Evolutionary conservation across 2,888 invertebrate species (phyloP).

Genomic region (Osmoderma eremita): DNA sequence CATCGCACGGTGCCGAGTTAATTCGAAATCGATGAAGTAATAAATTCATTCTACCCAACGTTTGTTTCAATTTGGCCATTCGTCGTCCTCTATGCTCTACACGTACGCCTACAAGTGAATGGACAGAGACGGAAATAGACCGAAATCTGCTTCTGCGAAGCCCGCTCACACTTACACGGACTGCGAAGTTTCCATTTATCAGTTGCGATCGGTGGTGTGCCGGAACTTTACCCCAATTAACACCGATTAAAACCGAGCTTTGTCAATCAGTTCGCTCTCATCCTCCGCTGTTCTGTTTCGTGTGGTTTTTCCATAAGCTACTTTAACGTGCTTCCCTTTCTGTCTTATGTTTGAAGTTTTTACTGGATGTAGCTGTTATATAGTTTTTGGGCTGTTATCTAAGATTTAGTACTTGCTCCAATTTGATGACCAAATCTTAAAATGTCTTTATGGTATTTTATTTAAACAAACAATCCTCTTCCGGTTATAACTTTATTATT

Average conservation of each 20-base stretch:
- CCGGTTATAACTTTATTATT: too few species aligned
- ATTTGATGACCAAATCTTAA: too few species aligned
- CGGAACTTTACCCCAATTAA: slow-evolving; percentile 43
- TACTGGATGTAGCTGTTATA: too few species aligned
- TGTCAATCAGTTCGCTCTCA: slow-evolving; percentile 41
- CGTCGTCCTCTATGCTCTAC: slow-evolving; percentile 17
- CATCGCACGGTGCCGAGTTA: slow-evolving; percentile 41
- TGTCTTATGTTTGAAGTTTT: too few species aligned
- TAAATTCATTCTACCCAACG: slow-evolving; percentile 52
- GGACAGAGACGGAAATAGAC: not conserved
- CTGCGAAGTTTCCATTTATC: slow-evolving; percentile 22
- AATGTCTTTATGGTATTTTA: too few species aligned
- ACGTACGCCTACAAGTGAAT: slow-evolving; percentile 1
- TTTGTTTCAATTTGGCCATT: slow-evolving; percentile 46
- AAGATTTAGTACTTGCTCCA: too few species aligned
- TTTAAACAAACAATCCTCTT: too few species aligned
- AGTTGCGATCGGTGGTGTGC: slow-evolving; percentile 31
- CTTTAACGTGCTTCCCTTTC: too few species aligned
- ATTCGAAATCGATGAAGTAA: slow-evolving; percentile 57
- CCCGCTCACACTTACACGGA: slow-evolving; percentile 9
- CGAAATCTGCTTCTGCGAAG: not conserved
- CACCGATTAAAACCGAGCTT: slow-evolving; percentile 47
- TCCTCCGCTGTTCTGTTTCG: slow-evolving; percentile 8
- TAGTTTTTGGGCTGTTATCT: too few species aligned
- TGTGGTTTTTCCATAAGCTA: not conserved